A percentile compares a stretch with the other conserved stretches of the same genome.
phyloP scores from a whole-genome alignment of 2,797 vertebrate genomes.

The Champsocephalus gunnari region DNA sequence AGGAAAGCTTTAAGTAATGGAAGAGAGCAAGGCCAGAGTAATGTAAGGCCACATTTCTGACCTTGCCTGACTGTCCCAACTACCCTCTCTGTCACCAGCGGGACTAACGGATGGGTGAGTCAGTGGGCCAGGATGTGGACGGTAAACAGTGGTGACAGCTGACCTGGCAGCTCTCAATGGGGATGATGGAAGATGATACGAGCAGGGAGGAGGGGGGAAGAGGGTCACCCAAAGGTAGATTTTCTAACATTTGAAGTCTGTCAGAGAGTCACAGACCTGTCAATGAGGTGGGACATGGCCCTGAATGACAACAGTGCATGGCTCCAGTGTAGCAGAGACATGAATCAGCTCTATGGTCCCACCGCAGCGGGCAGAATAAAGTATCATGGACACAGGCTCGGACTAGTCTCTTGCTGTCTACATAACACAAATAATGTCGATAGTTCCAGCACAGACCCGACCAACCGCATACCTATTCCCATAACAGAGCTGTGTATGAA shows the following conservation, averaged over 20 bases:
- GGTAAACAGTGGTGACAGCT: conserved; percentile 73
- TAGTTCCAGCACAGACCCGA: conserved; percentile 13
- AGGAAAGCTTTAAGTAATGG: conserved; percentile 63
- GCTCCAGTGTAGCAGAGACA: conserved; percentile 23
- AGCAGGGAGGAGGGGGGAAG: conserved; percentile 21
- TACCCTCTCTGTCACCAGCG: conserved; percentile 51
- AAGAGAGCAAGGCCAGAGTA: conserved; percentile 67
- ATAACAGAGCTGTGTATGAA: conserved; percentile 1
- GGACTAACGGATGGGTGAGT: conserved; percentile 67
- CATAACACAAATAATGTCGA: conserved; percentile 4
- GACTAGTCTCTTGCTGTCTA: neutral
- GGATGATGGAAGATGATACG: conserved; percentile 64
- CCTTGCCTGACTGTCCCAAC: conserved; percentile 70
- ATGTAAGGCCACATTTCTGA: conserved; percentile 66
- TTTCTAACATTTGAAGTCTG: conserved; percentile 59
- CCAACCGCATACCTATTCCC: conserved; percentile 4
- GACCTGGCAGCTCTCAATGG: conserved; percentile 67
- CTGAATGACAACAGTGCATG: conserved; percentile 58
- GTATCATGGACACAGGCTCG: conserved; percentile 6
- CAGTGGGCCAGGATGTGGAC: conserved; percentile 57
- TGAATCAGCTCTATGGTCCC: conserved; percentile 48
- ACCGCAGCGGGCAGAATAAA: conserved; percentile 33
- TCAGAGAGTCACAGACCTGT: conserved; percentile 48
- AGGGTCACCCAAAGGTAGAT: conserved; percentile 74
- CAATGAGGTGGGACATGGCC: conserved; percentile 44